phyloP scores from a whole-genome alignment of 2,113 vertebrate genomes.

The Girardinichthys multiradiatus region DNA sequence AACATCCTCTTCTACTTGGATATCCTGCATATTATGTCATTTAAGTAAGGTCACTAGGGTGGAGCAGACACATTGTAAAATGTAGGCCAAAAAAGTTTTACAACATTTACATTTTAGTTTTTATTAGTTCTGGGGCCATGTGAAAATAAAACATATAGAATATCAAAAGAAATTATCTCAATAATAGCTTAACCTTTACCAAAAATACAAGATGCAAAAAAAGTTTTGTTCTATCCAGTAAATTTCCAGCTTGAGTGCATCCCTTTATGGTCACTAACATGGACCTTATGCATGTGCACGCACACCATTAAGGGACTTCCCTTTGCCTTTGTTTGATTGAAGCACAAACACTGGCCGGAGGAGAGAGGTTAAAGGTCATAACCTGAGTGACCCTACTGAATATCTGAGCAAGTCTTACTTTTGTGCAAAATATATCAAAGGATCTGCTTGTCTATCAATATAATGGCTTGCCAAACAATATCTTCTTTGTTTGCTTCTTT shows the following conservation, averaged over 20 bases:
- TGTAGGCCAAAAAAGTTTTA: too few species aligned
- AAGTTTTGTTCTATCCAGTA: slow-evolving; percentile 38
- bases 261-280: slow-evolving; percentile 20
- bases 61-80: too few species aligned
- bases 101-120: slow-evolving; percentile 6
- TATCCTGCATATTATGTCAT: too few species aligned
- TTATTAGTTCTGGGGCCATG: slow-evolving; percentile 29
- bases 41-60: too few species aligned
- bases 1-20: too few species aligned
- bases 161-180: slow-evolving; percentile 29
- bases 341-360: slow-evolving; percentile 41
- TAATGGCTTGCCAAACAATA: slow-evolving; percentile 4
- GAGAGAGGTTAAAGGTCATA: slow-evolving; percentile 43
- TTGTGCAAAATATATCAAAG: slow-evolving; percentile 20
- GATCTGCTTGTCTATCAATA: background rate
- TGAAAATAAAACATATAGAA: slow-evolving; percentile 6
- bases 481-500: slow-evolving; percentile 7
- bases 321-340: slow-evolving; percentile 38
- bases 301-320: slow-evolving; percentile 5
- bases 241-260: slow-evolving; percentile 31
- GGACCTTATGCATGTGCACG: slow-evolving; percentile 45
- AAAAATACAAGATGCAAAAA: slow-evolving; percentile 28
- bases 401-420: slow-evolving; percentile 16
- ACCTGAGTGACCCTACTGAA: slow-evolving; percentile 29
- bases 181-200: slow-evolving; percentile 47